Base-by-base conservation (phyloP, 2,797 vertebrate species). In the Delichon dasypus region DNA sequence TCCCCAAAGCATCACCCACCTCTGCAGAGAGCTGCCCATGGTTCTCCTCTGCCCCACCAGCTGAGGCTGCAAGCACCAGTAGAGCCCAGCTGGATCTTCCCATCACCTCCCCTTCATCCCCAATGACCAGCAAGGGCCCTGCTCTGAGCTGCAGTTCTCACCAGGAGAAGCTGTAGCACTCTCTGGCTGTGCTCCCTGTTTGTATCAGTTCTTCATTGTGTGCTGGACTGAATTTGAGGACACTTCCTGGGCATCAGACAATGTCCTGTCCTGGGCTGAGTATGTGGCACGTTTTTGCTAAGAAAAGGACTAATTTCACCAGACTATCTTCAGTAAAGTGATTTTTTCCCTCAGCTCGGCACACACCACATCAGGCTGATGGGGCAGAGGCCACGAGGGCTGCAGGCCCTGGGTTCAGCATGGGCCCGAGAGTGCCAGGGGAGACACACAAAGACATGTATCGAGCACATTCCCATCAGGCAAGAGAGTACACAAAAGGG, bases 361-460 rank as follows among this genome's bases (percentile, higher is more conserved):
- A 88, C 66, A 42, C n/a, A 27, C 6, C 38, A 11, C 14, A 0
- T 17, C 42, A 77, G 50, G n/a, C 11, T 2, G 1, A 16, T 0
- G 1, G 34, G 15, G 44, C 76, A 91, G 75, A 83, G 54, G 57
- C 62, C 74, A 36, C 0, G 0, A 26, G 26, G 34, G 76, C 81
- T 72, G 71, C 87, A 85, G 74, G 20, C 7, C 22, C 2, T 38
- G 0, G 10, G 10, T 4, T 45, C 50, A 64, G 77, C 5, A 0
- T 1, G 9, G 45, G 40, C 54, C 60, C 0, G 0, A 40, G 71
- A 80, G 36, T 47, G 67, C 80, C 29, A 9, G 7, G 32, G 53
- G 62, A 88, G 76, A 18, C 80, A 82, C 62, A 29, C 74, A 80
- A 12, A 64, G 79, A 44, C 23, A 50, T 73, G 87, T 77, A 71